Evolutionary conservation across 2,113 vertebrate species (phyloP), one percentile per base, ranked within the genome.

Genomic region (Pseudopodoces humilis): DNA sequence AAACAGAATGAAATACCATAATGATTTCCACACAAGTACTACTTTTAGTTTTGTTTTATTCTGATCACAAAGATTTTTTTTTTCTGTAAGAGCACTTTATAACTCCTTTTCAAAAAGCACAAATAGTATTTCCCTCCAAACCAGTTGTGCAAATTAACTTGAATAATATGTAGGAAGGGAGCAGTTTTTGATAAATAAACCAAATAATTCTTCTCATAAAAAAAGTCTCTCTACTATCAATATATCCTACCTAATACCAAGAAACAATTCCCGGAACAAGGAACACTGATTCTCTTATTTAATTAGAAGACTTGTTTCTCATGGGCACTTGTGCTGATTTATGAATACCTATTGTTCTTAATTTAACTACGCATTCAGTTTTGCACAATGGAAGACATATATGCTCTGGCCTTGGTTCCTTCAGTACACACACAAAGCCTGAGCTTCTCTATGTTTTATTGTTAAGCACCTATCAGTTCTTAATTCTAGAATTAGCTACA

Each of bases 341-440:
- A 97, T 96, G 96, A 97, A 96, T 97, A 67, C 94, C 96, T 95
- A 97, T 97, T 98, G 97, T 98, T 98, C 88, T 94, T 82, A 95
- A 93, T 93, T 95, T 96, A 97, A 97, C 88, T 92, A 82, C 91
- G 71, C 46, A 90, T 97, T 98, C 95, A 95, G 86, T 93, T 83
- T 94, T 90, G 87, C 92, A 98, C 97, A 96, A 77, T 97, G 67
- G 94, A 91, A 96, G 82, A 76, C 43, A 80, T 50, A 92, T 23
- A 88, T 37, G 64, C 21, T 63, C 62, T 93, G 95, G 72, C 90
- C 59, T 87, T 91, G 50, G 22, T 70, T 88, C 72, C 46, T 88
- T 96, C 78, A 59, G 46, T 68, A 83, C 71, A 82, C 63, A 64
- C 96, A 89, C 5, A 15, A 89, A 88, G 92, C 24, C 24, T 70